phyloP scores from a whole-genome alignment of 2,113 vertebrate species.

The Hippoglossus stenolepis region DNA sequence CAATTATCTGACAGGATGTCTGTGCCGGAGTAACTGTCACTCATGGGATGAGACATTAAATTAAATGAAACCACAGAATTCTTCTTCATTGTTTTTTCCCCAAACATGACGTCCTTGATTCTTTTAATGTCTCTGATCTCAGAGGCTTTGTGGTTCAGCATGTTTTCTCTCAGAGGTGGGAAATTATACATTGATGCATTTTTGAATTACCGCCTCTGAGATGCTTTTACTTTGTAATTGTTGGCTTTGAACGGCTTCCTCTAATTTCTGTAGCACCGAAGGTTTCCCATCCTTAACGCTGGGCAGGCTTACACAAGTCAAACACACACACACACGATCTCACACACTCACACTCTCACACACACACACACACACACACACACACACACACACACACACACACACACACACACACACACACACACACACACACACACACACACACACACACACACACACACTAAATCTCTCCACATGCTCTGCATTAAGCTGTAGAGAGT shows the following conservation, averaged over 20 bases:
- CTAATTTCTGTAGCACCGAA: constrained; percentile 51
- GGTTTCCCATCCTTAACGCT: constrained; percentile 40
- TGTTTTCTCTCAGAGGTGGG: not conserved
- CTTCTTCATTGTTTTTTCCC: constrained; percentile 19
- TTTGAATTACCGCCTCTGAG: constrained; percentile 60
- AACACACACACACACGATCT: constrained; percentile 39
- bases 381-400: not conserved
- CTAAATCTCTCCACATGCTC: not conserved
- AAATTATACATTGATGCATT: constrained; percentile 51
- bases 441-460: not conserved
- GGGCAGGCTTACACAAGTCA: constrained; percentile 60
- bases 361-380: constrained; percentile 30
- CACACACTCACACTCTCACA: too few relatives aligned
- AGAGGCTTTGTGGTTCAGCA: not conserved
- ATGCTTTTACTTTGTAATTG: constrained; percentile 63
- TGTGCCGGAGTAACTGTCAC: constrained; percentile 28
- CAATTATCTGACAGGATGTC: constrained; percentile 52
- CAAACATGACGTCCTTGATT: constrained; percentile 34
- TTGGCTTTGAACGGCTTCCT: constrained; percentile 59
- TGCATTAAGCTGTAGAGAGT: constrained; percentile 12
- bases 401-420: constrained; percentile 26
- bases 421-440: constrained; percentile 4
- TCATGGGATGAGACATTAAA: constrained; percentile 31
- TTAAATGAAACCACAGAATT: constrained; percentile 22
- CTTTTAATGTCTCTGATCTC: constrained; percentile 15